Evolutionary conservation across 2,113 vertebrate species (phyloP), one percentile per base, ranked within the genome.

Genomic region (Oreochromis spilurus): DNA sequence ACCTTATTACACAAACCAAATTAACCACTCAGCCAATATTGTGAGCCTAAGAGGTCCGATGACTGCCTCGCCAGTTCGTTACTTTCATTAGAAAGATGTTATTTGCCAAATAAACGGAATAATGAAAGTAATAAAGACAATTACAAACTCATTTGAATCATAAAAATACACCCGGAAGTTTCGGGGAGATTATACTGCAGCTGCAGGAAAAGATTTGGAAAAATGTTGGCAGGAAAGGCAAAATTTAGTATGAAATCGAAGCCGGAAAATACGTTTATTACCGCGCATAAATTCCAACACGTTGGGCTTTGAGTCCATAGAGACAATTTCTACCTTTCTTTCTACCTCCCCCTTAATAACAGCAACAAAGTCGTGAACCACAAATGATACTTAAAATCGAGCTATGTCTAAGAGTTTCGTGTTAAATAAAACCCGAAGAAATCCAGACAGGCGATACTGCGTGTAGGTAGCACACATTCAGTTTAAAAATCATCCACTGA

Each of bases 51-150:
- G 96, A 95, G 96, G 95, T 95, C 94, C 96, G 93, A 93, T 96
- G 96, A 98, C 96, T 97, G 95, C 96, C 97, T 95, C 93, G 94
- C 95, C 95, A 98, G 96, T 98, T 98, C 96, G 97, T 97, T 98
- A 98, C 96, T 97, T 97, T 97, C 97, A 98, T 98, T 98, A 98
- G 89, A 95, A 95, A 97, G 96, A 98, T 97, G 96, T 97, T 97
- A 97, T 96, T 95, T 96, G 96, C 95, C 96, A 95, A 96, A 97
- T 97, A 97, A 97, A 97, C 90, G 96, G 91, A 96, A 97, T 98
- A 97, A 98, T 98, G 97, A 98, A 97, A 97, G 96, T 95, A 97
- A 97, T 97, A 96, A 97, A 98, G 96, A 96, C 95, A 98, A 98
- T 99, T 98, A 98, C 93, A 96, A 93, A 90, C 96, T 95, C 94